Conservation (phyloP, 2,797 vertebrate species). For the Mormyrops attenuatus region DNA sequence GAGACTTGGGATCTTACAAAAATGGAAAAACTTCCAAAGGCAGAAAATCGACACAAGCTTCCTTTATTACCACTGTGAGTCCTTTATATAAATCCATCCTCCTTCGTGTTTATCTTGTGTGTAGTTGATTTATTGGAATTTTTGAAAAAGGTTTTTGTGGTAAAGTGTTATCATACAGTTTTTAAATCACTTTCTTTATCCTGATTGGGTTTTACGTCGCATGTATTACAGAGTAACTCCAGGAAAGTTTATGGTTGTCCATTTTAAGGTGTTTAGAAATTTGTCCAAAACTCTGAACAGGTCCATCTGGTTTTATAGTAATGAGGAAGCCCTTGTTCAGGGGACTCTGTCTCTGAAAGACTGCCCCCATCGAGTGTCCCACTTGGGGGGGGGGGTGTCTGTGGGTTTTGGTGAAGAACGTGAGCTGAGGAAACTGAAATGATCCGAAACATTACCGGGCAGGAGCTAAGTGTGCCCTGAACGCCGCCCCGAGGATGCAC, state of each 20-base stretch:
- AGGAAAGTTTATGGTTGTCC: not conserved
- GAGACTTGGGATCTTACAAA: not conserved
- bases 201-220: not conserved
- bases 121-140: not conserved
- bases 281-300: not conserved
- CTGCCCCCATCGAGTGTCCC: not conserved
- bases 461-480: not conserved
- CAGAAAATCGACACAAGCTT: not conserved
- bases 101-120: not conserved
- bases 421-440: not conserved
- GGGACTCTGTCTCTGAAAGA: not conserved
- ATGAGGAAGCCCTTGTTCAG: not conserved
- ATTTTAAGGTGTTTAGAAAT: not conserved
- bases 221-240: not conserved
- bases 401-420: not conserved
- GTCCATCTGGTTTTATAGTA: not conserved
- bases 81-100: not conserved
- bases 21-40: not conserved
- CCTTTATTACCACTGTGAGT: not conserved
- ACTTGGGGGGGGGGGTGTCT: not conserved
- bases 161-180: not conserved
- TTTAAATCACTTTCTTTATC: not conserved
- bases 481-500: slow-evolving; percentile 75
- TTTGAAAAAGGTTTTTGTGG: not conserved
- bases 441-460: not conserved